Conservation (phyloP, 2,797 vertebrate species). For the Linurgus olivaceus region DNA sequence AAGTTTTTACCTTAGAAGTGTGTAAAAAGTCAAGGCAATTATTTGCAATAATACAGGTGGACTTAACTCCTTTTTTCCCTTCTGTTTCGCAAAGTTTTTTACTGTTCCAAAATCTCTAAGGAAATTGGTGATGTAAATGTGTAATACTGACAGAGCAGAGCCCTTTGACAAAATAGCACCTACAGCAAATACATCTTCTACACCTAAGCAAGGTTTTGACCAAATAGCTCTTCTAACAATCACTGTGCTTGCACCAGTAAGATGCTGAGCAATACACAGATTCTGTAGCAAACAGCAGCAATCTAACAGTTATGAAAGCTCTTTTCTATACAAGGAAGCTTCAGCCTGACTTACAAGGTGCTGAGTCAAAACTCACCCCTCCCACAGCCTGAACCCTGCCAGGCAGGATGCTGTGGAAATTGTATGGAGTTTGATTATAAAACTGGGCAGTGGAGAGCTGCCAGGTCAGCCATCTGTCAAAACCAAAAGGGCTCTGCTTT, state of each 20-base stretch:
- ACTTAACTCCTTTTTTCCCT: background rate
- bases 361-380: slow-evolving; percentile 51
- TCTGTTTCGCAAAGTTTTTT: background rate
- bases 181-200: background rate
- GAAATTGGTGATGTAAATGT: background rate
- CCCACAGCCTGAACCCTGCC: slow-evolving; percentile 29
- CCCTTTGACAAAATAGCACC: background rate
- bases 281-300: background rate
- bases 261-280: background rate
- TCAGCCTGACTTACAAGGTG: background rate
- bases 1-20: background rate
- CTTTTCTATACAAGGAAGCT: slow-evolving; percentile 47
- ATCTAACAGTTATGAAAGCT: background rate
- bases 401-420: slow-evolving; percentile 68
- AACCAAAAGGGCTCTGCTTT: slow-evolving; percentile 60
- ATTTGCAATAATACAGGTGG: background rate
- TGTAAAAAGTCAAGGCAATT: background rate
- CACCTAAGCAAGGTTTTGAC: background rate
- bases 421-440: slow-evolving; percentile 60
- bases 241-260: background rate
- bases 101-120: background rate
- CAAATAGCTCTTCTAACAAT: fast-evolving
- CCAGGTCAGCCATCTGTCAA: slow-evolving; percentile 75
- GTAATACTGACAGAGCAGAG: background rate
- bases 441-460: slow-evolving; percentile 57